phyloP scores from a whole-genome alignment of 2,797 vertebrate species.

The Pachyuromys duprasi region DNA sequence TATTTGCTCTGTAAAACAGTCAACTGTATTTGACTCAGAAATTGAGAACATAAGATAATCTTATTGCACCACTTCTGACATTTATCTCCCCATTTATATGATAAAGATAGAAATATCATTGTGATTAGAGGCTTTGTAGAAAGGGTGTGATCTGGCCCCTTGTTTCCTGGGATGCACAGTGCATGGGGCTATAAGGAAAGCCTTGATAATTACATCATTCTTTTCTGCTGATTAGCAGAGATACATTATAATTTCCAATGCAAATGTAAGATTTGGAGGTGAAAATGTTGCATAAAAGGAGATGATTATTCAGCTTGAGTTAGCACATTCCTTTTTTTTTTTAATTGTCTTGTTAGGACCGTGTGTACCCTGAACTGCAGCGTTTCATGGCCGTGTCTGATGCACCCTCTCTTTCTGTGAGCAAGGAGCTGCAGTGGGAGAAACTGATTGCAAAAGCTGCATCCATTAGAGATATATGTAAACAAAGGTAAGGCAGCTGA shows the following conservation, averaged over 20 bases:
- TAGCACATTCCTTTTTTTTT: constrained; percentile 20
- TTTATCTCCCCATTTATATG: constrained; percentile 48
- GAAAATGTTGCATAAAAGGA: constrained; percentile 58
- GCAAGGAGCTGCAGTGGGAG: constrained; percentile 95
- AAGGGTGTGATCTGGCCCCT: constrained; percentile 34
- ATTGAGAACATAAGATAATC: constrained; percentile 40
- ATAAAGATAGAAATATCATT: constrained; percentile 59
- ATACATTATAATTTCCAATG: constrained; percentile 35
- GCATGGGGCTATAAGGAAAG: constrained; percentile 57
- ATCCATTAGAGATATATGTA: constrained; percentile 95
- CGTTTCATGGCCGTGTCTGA: constrained; percentile 91
- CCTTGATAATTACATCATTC: constrained; percentile 51
- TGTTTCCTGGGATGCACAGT: constrained; percentile 59
- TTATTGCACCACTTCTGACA: constrained; percentile 61
- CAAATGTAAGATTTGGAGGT: constrained; percentile 41
- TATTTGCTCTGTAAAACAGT: constrained; percentile 29
- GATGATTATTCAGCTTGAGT: constrained; percentile 17
- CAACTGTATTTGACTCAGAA: constrained; percentile 48
- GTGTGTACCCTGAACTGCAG: constrained; percentile 96
- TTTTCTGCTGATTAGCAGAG: constrained; percentile 59
- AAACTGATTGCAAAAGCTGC: constrained; percentile 94
- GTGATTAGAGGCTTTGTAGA: constrained; percentile 60
- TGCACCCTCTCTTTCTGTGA: constrained; percentile 85
- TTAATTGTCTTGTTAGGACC: constrained; percentile 89
- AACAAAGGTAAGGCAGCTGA: constrained; percentile 89